Base-by-base conservation (phyloP, 2,888 invertebrate species). In the Drosophila paranaensis region DNA sequence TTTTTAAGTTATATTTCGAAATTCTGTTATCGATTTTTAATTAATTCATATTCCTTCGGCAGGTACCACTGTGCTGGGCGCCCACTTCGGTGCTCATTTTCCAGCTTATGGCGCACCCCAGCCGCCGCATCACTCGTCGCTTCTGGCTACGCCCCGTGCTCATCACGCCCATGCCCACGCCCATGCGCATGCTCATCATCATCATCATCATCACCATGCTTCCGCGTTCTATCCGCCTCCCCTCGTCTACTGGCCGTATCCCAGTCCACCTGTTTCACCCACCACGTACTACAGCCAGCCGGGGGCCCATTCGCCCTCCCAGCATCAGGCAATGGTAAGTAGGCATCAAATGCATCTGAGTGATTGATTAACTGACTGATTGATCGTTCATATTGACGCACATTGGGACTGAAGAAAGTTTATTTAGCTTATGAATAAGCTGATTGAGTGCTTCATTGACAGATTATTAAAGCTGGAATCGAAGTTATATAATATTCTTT, bases 261-360 rank as follows among this genome's bases (percentile, higher is more conserved):
- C 98, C 53, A 97, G 97, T 86, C 98, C 98, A 43, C 98, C 98
- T 0, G 97, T 98, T 20, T 98, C 98, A 48, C 98, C 98, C 0
- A 97, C 97, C 43, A 96, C 96, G 87, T 97, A 97, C 93, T 97
- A 96, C 91, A 96, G 96, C 72, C 91, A 90, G 62, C 95, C 95
- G 3, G 90, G 87, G 33, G 94, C 95, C 30, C 92, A 92, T 65
- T 91, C 92, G 33, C 91, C 91, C 0, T 89, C 92, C 13, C 91
- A 88, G 48, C 90, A 91, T 70, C 90, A 89, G 71, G 86, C 92
- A 35, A 67, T 92, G 90, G 92, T 92, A 65, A 81, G 85, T 80
- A 58, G 6, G 0, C 10, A 45, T 25, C 2, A 6, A 13, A 45
- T 8, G 10, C 30, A 30, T 8, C 9, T 48, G 0, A n/a, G 2